phyloP scores from a whole-genome alignment of 2,113 vertebrate genomes.

The Ptyas mucosa region DNA sequence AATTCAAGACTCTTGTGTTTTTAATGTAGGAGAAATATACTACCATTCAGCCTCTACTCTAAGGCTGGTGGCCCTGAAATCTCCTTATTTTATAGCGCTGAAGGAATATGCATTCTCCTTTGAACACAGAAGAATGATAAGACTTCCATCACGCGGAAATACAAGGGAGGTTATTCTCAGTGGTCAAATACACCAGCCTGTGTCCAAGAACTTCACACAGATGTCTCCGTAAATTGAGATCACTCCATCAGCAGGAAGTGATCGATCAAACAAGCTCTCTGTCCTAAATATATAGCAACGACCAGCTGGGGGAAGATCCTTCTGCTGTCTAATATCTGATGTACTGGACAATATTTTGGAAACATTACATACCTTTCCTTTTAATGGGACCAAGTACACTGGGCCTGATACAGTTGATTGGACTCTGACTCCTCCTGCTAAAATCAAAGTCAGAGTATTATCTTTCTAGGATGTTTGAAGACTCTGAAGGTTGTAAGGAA shows the following conservation, averaged over 20 bases:
- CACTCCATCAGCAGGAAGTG: no score
- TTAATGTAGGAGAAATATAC: slow-evolving; percentile 15
- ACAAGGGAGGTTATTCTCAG: not conserved
- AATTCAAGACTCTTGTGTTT: not conserved
- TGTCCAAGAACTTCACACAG: not conserved
- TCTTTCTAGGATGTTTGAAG: slow-evolving; percentile 19
- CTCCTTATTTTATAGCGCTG: not conserved
- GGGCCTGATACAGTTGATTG: slow-evolving; percentile 94
- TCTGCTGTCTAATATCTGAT: not conserved
- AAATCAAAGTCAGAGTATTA: slow-evolving; percentile 34
- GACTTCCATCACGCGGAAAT: slow-evolving; percentile 3
- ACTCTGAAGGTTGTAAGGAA: slow-evolving; percentile 13
- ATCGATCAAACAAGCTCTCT: not conserved
- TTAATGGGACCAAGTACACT: slow-evolving; percentile 93
- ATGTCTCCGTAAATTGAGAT: not conserved
- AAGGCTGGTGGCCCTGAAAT: slow-evolving; percentile 17
- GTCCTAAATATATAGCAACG: not conserved
- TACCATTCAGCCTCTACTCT: slow-evolving; percentile 1
- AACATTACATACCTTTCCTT: slow-evolving; percentile 84
- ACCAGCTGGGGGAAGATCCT: no score
- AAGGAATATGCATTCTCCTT: slow-evolving; percentile 17
- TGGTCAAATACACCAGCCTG: not conserved
- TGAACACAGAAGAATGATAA: not conserved
- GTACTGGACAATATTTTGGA: not conserved
- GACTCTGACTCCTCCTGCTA: slow-evolving; percentile 92